Conservation (phyloP, 2,113 vertebrate species). For the Dryoscopus gambensis region DNA sequence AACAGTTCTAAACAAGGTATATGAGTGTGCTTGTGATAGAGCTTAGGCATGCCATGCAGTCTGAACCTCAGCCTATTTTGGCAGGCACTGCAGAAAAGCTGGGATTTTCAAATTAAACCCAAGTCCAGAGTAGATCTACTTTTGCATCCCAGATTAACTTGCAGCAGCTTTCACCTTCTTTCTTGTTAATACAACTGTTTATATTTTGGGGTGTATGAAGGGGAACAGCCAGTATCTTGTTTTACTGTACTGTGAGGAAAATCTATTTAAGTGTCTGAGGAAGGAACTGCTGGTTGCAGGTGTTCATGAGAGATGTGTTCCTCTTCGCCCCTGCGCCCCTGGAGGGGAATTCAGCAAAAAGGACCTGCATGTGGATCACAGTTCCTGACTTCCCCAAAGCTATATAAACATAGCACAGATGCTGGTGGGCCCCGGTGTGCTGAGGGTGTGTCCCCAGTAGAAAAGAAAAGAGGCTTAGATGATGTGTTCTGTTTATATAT, state of each 20-base stretch:
- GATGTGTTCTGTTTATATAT: background rate
- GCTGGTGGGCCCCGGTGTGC: fast-evolving
- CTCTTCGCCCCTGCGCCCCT: conserved; percentile 56
- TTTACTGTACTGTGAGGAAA: background rate
- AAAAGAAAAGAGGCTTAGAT: background rate
- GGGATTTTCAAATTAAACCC: background rate
- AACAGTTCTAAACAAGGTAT: background rate
- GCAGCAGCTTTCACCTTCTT: background rate
- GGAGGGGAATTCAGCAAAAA: conserved; percentile 69
- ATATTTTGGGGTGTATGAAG: conserved; percentile 15
- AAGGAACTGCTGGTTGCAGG: conserved; percentile 66
- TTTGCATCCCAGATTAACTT: background rate
- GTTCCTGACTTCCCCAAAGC: conserved; percentile 61
- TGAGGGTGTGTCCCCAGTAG: background rate
- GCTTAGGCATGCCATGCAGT: background rate
- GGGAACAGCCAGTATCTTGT: conserved; percentile 3
- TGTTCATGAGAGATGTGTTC: conserved; percentile 62
- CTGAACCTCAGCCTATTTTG: background rate
- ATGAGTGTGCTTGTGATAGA: background rate
- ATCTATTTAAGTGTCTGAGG: conserved; percentile 48
- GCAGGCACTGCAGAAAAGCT: background rate
- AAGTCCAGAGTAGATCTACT: background rate
- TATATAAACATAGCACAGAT: background rate
- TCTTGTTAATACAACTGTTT: background rate
- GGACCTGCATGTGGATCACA: background rate